A percentile compares a stretch with the other conserved stretches of the same genome.
Evolutionary conservation across 2,113 vertebrate genomes (phyloP).

Genomic region (Bos taurus): DNA sequence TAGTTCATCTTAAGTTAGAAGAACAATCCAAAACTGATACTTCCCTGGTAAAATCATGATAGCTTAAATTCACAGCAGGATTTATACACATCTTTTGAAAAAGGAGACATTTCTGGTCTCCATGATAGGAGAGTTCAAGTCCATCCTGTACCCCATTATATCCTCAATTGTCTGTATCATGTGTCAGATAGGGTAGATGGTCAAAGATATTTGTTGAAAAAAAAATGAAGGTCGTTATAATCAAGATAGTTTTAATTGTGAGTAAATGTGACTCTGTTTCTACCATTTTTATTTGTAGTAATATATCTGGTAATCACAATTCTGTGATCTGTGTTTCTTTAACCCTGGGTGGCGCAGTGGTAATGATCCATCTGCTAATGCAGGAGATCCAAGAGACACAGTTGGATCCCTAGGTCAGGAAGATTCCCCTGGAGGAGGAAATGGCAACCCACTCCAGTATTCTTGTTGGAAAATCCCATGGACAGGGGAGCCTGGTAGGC

Average conservation of each 20-base stretch:
- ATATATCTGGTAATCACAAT: not conserved
- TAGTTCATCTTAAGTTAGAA: not conserved
- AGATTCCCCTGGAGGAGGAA: not conserved
- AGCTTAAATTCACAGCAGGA: not conserved
- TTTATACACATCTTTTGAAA: not conserved
- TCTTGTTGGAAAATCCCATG: not conserved
- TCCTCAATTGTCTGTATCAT: not conserved
- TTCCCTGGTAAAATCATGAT: not conserved
- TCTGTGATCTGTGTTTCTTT: not conserved
- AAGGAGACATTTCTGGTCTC: not conserved
- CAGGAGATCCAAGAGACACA: not conserved
- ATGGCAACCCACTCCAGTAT: not conserved
- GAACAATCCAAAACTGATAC: not conserved
- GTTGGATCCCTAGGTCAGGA: not conserved
- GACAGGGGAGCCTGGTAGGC: not conserved
- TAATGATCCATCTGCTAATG: not conserved
- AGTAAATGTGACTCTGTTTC: not conserved
- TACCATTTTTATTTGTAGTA: not conserved
- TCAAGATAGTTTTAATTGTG: not conserved
- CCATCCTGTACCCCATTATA: not conserved
- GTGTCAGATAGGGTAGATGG: not conserved
- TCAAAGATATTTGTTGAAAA: not conserved
- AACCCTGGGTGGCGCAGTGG: fast-evolving
- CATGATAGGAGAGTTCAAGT: not conserved
- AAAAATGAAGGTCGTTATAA: not conserved